phyloP scores from a whole-genome alignment of 2,113 vertebrate genomes.

The Eudyptes chrysolophus region DNA sequence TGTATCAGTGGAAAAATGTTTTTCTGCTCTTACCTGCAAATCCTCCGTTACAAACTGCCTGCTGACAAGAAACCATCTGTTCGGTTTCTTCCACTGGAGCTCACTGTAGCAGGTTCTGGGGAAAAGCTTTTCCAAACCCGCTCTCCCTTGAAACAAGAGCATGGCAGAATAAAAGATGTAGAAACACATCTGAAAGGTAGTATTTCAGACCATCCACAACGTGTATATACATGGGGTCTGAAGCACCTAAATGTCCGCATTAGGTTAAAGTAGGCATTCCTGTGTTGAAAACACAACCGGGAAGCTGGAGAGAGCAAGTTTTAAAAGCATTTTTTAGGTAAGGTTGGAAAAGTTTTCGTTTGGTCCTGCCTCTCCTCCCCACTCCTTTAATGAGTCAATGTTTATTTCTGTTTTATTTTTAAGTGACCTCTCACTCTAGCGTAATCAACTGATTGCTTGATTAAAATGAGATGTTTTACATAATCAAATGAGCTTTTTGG shows the following conservation, averaged over 20 bases:
- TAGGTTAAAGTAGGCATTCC: neutral
- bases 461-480: neutral
- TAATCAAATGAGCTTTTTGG: neutral
- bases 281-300: rapidly evolving
- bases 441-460: neutral
- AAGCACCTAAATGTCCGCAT: neutral
- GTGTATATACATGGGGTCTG: neutral
- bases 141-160: neutral
- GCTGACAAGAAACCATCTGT: neutral
- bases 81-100: neutral
- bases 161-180: neutral
- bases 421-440: neutral
- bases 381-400: neutral
- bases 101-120: neutral
- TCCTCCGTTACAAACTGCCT: neutral
- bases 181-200: neutral
- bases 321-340: neutral
- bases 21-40: neutral
- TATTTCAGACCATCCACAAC: neutral
- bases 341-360: neutral
- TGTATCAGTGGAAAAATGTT: neutral
- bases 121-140: neutral
- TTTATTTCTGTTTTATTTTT: constrained; percentile 2
- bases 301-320: neutral
- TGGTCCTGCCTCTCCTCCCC: neutral